Percentiles rank a stretch among this genome's conserved stretches.
phyloP scores from a whole-genome alignment of 1,140 invertebrate genomes.

The Bombus impatiens region DNA sequence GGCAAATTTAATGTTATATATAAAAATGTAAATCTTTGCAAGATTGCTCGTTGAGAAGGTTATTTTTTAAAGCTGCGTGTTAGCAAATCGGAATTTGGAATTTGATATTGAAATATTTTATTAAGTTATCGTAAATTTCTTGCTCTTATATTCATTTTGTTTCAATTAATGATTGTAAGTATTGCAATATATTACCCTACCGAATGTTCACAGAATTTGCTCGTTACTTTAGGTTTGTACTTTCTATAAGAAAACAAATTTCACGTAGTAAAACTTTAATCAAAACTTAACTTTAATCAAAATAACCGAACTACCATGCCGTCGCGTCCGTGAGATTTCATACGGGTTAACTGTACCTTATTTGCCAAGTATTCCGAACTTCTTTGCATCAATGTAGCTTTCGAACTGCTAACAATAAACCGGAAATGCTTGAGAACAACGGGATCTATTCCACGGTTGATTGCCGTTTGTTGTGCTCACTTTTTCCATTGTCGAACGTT shows the following conservation, averaged over 20 bases:
- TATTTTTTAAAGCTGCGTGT: neutral
- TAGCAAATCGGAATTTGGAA: neutral
- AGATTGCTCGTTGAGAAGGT: neutral
- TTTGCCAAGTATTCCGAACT: neutral
- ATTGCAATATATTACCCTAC: neutral
- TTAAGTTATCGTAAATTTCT: neutral
- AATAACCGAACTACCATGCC: neutral
- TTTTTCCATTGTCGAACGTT: neutral
- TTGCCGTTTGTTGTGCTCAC: neutral
- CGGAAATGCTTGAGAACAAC: neutral
- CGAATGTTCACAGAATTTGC: neutral
- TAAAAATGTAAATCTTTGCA: neutral
- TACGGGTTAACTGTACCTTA: neutral
- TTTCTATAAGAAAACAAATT: neutral
- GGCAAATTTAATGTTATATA: neutral
- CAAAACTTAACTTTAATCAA: neutral
- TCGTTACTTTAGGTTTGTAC: neutral
- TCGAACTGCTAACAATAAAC: neutral
- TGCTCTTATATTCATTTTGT: too few relatives aligned
- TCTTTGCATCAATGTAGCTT: neutral
- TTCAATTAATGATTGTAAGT: neutral
- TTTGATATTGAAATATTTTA: neutral
- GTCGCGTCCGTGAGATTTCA: neutral
- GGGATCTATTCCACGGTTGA: neutral
- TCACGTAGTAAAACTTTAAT: neutral